These are phyloP conservation scores for Oxytorus armatus DNA, from an alignment of 2,888 invertebrate species.

Conservation along the genomic window DNA sequence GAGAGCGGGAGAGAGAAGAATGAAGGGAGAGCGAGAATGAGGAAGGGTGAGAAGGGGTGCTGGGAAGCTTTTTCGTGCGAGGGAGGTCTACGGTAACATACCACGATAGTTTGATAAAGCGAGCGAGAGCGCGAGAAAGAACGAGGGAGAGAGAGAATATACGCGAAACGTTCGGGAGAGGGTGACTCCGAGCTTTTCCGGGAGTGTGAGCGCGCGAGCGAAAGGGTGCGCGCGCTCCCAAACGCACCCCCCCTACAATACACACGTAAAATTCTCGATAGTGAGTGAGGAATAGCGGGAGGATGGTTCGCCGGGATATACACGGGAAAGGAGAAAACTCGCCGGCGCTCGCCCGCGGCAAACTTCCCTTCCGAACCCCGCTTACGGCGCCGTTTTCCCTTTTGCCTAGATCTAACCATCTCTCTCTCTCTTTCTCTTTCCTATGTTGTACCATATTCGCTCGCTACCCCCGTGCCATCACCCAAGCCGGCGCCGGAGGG, in stretches of 20 bases:
- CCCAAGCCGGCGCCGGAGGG: constrained; percentile 66
- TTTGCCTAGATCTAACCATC: constrained; percentile 35
- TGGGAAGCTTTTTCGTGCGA: constrained; percentile 19
- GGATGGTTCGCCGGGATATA: constrained; percentile 80
- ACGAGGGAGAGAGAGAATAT: constrained; percentile 15
- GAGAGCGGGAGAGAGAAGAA: constrained; percentile 39
- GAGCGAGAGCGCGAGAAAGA: constrained; percentile 31
- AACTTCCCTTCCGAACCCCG: constrained; percentile 8
- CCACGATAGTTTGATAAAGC: constrained; percentile 31
- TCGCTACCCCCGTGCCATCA: constrained; percentile 58
- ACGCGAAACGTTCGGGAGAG: constrained; percentile 48
- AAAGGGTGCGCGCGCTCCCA: constrained; percentile 42
- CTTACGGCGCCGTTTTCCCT: constrained; percentile 52
- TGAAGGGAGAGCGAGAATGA: constrained; percentile 24
- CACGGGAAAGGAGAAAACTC: constrained; percentile 72
- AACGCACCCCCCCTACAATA: constrained; percentile 67
- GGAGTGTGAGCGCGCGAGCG: constrained; percentile 28
- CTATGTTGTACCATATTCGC: constrained; percentile 43
- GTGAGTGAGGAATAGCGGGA: constrained; percentile 25
- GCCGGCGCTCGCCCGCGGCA: constrained; percentile 53
- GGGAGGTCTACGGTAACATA: constrained; percentile 20
- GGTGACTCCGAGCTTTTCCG: constrained; percentile 41
- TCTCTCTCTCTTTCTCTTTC: constrained; percentile 46
- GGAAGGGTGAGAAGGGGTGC: constrained; percentile 2
- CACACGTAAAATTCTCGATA: constrained; percentile 11